phyloP scores from a whole-genome alignment of 1,140 invertebrate species.

The Bilobella aurantiaca region DNA sequence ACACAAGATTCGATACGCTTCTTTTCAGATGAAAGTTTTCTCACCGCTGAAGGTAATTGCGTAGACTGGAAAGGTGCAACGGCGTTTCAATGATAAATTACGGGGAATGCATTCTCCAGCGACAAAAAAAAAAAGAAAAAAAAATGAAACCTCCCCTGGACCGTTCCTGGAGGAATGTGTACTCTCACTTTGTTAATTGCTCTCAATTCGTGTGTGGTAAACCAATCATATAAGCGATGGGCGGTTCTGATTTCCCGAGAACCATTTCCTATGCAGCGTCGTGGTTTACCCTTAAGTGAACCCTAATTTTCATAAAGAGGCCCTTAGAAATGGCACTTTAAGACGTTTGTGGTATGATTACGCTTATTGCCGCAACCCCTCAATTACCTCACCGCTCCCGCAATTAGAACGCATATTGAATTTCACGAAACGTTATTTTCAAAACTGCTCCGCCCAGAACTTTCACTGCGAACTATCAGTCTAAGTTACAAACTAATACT shows the following conservation, averaged over 20 bases:
- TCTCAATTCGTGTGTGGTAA: not conserved
- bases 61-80: not conserved
- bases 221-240: not conserved
- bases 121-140: too few relatives aligned
- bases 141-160: too few relatives aligned
- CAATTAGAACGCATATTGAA: not conserved
- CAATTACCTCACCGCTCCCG: not conserved
- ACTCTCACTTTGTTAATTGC: too few relatives aligned
- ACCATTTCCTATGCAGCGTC: not conserved
- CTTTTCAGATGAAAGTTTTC: not conserved
- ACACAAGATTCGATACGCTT: not conserved
- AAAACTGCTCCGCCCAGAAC: not conserved
- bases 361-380: not conserved
- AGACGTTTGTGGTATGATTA: conserved; percentile 5
- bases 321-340: not conserved
- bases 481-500: not conserved
- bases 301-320: conserved; percentile 3
- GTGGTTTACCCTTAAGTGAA: not conserved
- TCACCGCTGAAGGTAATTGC: not conserved
- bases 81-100: too few relatives aligned
- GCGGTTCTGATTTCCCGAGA: not conserved
- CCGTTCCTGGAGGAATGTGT: too few relatives aligned
- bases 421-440: not conserved
- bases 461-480: not conserved
- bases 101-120: too few relatives aligned